Percentiles rank a stretch among this genome's conserved stretches.
Conservation (phyloP, 2,113 vertebrate species). For the Accipiter virgatus region DNA sequence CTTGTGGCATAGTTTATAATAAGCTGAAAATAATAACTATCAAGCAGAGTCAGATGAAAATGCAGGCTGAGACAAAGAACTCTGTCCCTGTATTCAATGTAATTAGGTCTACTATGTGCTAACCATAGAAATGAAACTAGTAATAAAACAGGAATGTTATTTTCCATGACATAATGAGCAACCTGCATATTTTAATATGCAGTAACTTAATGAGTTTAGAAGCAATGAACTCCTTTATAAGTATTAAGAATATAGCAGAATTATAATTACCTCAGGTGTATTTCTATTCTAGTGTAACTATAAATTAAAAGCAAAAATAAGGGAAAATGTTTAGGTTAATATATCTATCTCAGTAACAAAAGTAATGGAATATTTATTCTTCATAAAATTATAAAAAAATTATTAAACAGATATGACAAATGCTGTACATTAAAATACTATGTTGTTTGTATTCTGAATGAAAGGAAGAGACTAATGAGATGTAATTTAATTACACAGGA, state of each 20-base stretch:
- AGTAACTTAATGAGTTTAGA: constrained; percentile 10
- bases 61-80: neutral
- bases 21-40: constrained; percentile 11
- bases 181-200: constrained; percentile 4
- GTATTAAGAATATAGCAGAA: neutral
- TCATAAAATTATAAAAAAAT: neutral
- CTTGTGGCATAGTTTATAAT: neutral
- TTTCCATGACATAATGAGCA: constrained; percentile 16
- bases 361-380: neutral
- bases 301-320: neutral
- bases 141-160: constrained; percentile 2
- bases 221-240: neutral
- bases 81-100: neutral
- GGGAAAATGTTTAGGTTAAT: neutral
- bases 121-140: neutral
- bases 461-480: neutral
- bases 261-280: constrained; percentile 3
- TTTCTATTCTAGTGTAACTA: neutral
- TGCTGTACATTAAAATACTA: neutral
- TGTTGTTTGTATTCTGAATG: neutral
- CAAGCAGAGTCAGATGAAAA: constrained; percentile 17
- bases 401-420: neutral
- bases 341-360: neutral
- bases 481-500: neutral
- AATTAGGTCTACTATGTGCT: constrained; percentile 5